phyloP scores from a whole-genome alignment of 2,888 invertebrate genomes.

The Stenodema calcarata region DNA sequence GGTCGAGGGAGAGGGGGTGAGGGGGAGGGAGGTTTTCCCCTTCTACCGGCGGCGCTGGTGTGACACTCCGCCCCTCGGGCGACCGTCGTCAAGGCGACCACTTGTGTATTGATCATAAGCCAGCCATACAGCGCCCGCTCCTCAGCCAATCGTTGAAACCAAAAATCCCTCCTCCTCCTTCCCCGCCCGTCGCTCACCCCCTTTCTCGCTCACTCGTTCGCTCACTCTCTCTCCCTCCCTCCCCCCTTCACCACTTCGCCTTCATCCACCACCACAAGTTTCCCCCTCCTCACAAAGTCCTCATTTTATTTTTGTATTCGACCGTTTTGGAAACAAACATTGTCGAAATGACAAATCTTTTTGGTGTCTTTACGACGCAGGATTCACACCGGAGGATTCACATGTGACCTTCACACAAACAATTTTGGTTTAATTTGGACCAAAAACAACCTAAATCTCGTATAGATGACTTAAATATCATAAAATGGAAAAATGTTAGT shows the following conservation, averaged over 20 bases:
- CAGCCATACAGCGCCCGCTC: constrained; percentile 45
- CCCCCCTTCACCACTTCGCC: background rate
- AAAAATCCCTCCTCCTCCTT: constrained; percentile 1
- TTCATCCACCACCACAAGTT: background rate
- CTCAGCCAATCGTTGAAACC: constrained; percentile 47
- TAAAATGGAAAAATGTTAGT: no score
- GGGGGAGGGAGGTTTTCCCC: background rate
- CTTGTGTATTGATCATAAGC: constrained; percentile 48
- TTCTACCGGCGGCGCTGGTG: background rate
- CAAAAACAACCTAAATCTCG: no score
- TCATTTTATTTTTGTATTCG: constrained; percentile 40
- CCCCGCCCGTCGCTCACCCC: no score
- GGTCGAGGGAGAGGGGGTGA: no score
- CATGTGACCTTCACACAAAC: no score
- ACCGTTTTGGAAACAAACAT: constrained; percentile 35
- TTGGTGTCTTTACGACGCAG: no score
- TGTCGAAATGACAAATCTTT: constrained; percentile 24
- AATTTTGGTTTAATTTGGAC: no score
- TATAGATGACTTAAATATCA: no score
- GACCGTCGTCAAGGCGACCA: constrained; percentile 32
- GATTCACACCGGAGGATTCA: background rate
- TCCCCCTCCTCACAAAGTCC: background rate
- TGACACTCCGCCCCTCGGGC: background rate
- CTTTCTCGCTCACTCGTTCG: no score
- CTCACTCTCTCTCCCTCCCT: background rate